Evolutionary conservation across 2,888 invertebrate genomes (phyloP).

Genomic region (Abrostola tripartita): DNA sequence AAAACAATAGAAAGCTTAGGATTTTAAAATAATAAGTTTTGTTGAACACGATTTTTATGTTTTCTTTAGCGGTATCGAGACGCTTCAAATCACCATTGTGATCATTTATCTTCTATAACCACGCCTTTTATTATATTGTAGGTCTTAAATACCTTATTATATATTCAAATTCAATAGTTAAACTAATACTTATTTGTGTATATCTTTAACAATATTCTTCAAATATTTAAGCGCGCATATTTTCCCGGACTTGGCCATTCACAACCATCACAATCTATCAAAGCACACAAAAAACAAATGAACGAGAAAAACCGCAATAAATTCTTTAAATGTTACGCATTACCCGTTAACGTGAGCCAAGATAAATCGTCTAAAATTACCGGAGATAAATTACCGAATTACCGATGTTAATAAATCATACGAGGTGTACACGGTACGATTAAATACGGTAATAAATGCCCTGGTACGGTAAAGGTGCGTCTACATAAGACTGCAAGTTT

Average conservation of each 20-base stretch:
- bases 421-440: slow-evolving; percentile 26
- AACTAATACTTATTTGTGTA: too few relatives aligned
- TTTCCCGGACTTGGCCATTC: not conserved
- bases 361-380: slow-evolving; percentile 51
- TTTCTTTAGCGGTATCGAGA: too few relatives aligned
- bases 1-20: too few relatives aligned
- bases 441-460: slow-evolving; percentile 40
- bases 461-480: slow-evolving; percentile 2
- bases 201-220: too few relatives aligned
- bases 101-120: too few relatives aligned
- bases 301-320: slow-evolving; percentile 4
- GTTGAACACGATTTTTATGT: too few relatives aligned
- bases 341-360: slow-evolving; percentile 35
- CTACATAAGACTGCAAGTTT: not conserved
- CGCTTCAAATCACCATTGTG: too few relatives aligned
- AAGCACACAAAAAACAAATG: not conserved
- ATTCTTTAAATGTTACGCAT: slow-evolving; percentile 12
- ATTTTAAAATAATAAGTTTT: too few relatives aligned
- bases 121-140: too few relatives aligned
- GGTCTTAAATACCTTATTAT: too few relatives aligned
- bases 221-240: too few relatives aligned
- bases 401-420: slow-evolving; percentile 55
- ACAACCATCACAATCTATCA: not conserved
- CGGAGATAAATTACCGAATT: slow-evolving; percentile 49
- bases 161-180: too few relatives aligned